phyloP scores from a whole-genome alignment of 2,888 invertebrate species.

The Abscondita cerata region DNA sequence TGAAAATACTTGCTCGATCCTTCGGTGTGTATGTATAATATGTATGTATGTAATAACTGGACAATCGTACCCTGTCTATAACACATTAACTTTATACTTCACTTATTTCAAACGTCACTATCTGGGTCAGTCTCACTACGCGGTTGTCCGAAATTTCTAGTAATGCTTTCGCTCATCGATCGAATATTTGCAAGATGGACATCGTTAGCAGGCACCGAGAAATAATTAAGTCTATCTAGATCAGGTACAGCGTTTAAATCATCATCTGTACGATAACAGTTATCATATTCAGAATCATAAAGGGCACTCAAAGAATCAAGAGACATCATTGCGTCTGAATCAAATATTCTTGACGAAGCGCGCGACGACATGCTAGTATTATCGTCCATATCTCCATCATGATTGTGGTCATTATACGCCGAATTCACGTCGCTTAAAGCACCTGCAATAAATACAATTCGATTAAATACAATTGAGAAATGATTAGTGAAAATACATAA shows the following conservation, averaged over 20 bases:
- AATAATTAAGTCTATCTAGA: slow-evolving; percentile 58
- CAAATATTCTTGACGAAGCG: slow-evolving; percentile 82
- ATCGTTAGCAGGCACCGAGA: slow-evolving; percentile 61
- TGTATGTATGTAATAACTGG: slow-evolving; percentile 8
- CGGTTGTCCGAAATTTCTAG: slow-evolving; percentile 77
- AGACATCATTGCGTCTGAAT: slow-evolving; percentile 78
- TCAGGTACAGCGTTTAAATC: slow-evolving; percentile 59
- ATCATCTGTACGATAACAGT: slow-evolving; percentile 64
- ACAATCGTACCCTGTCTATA: slow-evolving; percentile 26
- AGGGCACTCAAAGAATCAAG: slow-evolving; percentile 83
- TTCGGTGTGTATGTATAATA: slow-evolving; percentile 1
- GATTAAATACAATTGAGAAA: no score
- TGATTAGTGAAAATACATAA: no score
- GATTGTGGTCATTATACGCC: slow-evolving; percentile 70
- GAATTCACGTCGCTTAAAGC: slow-evolving; percentile 88
- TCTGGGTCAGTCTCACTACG: slow-evolving; percentile 71
- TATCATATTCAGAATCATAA: slow-evolving; percentile 79
- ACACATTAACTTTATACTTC: slow-evolving; percentile 2
- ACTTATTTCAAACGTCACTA: slow-evolving; percentile 64
- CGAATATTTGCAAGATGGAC: slow-evolving; percentile 76
- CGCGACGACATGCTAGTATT: slow-evolving; percentile 83
- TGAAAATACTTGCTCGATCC: slow-evolving; percentile 13
- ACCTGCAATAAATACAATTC: no score
- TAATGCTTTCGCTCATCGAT: slow-evolving; percentile 78
- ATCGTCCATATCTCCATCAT: slow-evolving; percentile 65